Evolutionary conservation across 2,888 invertebrate genomes (phyloP).

Genomic region (Diploptera punctata): DNA sequence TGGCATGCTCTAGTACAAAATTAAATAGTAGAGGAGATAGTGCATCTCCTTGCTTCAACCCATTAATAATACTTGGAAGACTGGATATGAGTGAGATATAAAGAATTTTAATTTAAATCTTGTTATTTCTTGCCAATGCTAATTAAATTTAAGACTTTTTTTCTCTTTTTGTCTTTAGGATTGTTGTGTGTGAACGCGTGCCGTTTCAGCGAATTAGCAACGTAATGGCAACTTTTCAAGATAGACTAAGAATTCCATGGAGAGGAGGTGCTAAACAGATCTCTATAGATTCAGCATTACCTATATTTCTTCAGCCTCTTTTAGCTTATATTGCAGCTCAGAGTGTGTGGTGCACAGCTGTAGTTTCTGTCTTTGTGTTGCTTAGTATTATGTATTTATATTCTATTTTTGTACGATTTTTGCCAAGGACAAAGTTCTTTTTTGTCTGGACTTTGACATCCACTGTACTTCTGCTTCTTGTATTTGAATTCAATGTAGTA

Average conservation of each 20-base stretch:
- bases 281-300: slow-evolving; percentile 58
- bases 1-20: no score
- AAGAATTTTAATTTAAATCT: no score
- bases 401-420: slow-evolving; percentile 50
- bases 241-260: slow-evolving; percentile 65
- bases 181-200: slow-evolving; percentile 53
- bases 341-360: slow-evolving; percentile 54
- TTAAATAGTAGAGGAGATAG: no score
- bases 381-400: slow-evolving; percentile 39
- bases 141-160: not conserved
- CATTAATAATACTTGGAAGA: no score
- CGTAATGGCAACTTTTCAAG: slow-evolving; percentile 59
- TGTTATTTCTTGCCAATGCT: not conserved
- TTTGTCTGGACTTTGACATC: slow-evolving; percentile 77
- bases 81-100: no score
- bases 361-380: slow-evolving; percentile 50
- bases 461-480: slow-evolving; percentile 66
- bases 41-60: no score
- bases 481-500: slow-evolving; percentile 75
- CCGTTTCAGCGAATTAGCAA: slow-evolving; percentile 50
- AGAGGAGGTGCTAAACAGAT: slow-evolving; percentile 64
- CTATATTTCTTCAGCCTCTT: slow-evolving; percentile 58
- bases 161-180: slow-evolving; percentile 48
- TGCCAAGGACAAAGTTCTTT: slow-evolving; percentile 72
- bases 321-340: slow-evolving; percentile 59